Base-by-base conservation (phyloP, 2,797 vertebrate species). In the Megalops cyprinoides region DNA sequence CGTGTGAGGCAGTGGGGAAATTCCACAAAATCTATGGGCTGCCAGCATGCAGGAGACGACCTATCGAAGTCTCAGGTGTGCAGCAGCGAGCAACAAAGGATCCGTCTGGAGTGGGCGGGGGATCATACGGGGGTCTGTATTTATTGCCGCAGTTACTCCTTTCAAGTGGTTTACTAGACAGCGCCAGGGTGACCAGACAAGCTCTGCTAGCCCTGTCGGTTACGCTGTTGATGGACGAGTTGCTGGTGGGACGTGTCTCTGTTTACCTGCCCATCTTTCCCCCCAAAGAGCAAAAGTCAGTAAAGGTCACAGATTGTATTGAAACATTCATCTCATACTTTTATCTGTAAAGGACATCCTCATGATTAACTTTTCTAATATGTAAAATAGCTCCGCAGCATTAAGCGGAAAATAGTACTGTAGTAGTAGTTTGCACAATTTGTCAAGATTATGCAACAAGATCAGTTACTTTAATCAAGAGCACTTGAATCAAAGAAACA, bases 1-100 rank as follows among this genome's bases (percentile, higher is more conserved):
- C 49, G 69, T 48, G 74, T 62, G 69, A 80, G 78, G 80, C 89
- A 86, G 79, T 86, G 79, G 85, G n/a, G 87, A 85, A 85, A 87
- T 82, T 74, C 53, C 82, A 79, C 44, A 83, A 89, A 90, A 91
- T 90, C 89, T 83, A 91, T 91, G 78, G 74, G 80, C 74, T 83
- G 83, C 85, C 87, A 88, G 82, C 83, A 79, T 82, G 84, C 86
- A 87, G 84, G 87, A 82, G 79, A 82, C 83, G 87, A 89, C 89
- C 91, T 90, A 89, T 91, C 82, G 87, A 84, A 89, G 88, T 89
- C 89, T 88, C 81, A 88, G 83, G 89, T 84, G 81, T 25, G 46
- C 84, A 53, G 82, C 76, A 49, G 85, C 53, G 85, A 90, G 84
- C 80, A 84, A 85, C 80, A 86, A 87, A 87, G 87, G 77, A 78